Evolutionary conservation across 2,113 vertebrate genomes (phyloP).

Genomic region (Amia ocellicauda): DNA sequence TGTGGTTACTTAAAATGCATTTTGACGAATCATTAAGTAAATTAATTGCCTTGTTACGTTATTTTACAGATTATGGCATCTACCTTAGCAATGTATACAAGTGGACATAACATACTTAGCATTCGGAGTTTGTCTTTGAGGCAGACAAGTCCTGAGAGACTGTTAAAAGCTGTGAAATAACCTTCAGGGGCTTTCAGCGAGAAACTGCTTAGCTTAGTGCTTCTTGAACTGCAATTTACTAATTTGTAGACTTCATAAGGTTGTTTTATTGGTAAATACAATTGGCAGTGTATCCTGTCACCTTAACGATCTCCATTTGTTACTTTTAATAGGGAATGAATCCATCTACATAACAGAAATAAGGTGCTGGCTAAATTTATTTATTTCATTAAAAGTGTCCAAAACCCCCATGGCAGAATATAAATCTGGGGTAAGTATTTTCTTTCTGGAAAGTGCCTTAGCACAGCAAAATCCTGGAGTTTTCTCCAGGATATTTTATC

Average conservation of each 20-base stretch:
- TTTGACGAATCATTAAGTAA: no score
- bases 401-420: no score
- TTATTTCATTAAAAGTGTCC: constrained; percentile 1
- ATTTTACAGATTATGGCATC: no score
- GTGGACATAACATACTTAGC: background rate
- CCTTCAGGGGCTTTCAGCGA: background rate
- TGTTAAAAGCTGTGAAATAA: background rate
- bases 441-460: no score
- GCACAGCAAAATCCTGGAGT: no score
- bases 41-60: no score
- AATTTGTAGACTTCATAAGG: background rate
- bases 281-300: background rate
- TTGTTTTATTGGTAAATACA: background rate
- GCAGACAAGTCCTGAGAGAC: background rate
- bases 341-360: background rate
- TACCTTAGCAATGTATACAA: background rate
- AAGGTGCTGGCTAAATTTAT: background rate
- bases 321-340: constrained; percentile 3
- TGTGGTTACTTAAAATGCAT: no score
- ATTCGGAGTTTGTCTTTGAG: background rate
- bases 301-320: constrained; percentile 5
- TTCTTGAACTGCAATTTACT: constrained; percentile 1
- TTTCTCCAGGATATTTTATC: no score
- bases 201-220: background rate
- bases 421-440: no score